Base-by-base conservation (phyloP, 1,140 invertebrate species). In the Apolygus lucorum region DNA sequence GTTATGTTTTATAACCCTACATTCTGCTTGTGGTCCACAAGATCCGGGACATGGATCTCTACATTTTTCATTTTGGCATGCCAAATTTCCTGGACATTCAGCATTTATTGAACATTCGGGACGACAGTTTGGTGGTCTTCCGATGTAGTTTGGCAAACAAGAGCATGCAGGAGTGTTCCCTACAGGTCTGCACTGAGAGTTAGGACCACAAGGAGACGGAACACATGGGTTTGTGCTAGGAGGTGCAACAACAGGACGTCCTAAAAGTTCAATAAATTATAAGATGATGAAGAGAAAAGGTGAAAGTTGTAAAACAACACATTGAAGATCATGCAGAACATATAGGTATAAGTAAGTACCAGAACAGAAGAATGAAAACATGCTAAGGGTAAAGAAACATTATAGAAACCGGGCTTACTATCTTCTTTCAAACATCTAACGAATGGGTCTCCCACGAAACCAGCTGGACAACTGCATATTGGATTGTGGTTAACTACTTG, bases 41-140 rank as follows among this genome's bases (percentile, higher is more conserved):
- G 90, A 90, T 8, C 90, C 90, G 11, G 89, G 88, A 76, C 91
- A 94, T 21, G 91, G 91, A 79, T 93, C 89, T 75, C 80, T 84
- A 76, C 91, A 94, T 74, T 84, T 87, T 78, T 91, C 88, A 73
- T 89, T 89, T 69, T 89, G 86, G 74, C 91, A 93, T 64, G 90
- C 90, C 70, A 90, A 76, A 76, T 91, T 88, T 65, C 88, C 86
- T 0, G 89, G 82, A 78, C 91, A 93, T 76, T 93, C 91, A 63
- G 88, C 87, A 75, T 91, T 91, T 66, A 90, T 87, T 0, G 86
- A 84, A 79, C 91, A 92, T 79, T 92, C 90, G 2, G 90, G 90
- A 71, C 89, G 82, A 77, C 90, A 92, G 74, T 90, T 90, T 0
- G 90, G 90, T 1, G 92, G 85, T 73, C 88, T 84, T 26, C 91